Evolutionary conservation across 1,140 invertebrate genomes (phyloP), one percentile per base, ranked within the genome.

Genomic region (Mesaphorura yosii): DNA sequence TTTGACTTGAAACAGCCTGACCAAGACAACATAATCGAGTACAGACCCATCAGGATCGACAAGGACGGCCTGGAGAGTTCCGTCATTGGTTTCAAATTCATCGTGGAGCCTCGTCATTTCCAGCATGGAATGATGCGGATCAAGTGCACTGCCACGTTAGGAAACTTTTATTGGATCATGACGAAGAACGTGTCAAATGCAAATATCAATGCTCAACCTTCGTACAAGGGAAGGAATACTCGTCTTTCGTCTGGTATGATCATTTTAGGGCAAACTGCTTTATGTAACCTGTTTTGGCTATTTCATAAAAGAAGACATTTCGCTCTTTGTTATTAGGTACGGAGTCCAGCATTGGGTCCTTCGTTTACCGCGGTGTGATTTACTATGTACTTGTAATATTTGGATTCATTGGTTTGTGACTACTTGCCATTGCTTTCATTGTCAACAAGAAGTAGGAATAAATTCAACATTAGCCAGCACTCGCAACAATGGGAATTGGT

Each of bases 41-140:
- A n/a, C 31, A 34, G n/a, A n/a, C n/a, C n/a, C n/a, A n/a, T n/a
- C n/a, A n/a, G n/a, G n/a, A n/a, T n/a, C n/a, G n/a, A n/a, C n/a
- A n/a, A n/a, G n/a, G n/a, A n/a, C n/a, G n/a, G 65, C 40, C 50
- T 68, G 39, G 65, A 67, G 51, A 65, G 64, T 19, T 64, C 65
- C 10, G 63, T 64, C 45, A 37, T 66, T 31, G 58, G 59, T n/a
- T 44, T 68, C 19, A 63, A 55, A 40, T 66, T 68, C 48, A 55
- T 59, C 10, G 53, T 66, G 14, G 62, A 64, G 28, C 56, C 58
- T n/a, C 55, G 60, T 26, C 65, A 67, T 41, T 67, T 68, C 52
- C 58, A 45, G 34, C 55, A 60, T 45, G 66, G 65, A 29, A 47
- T 60, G 17, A 63, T 68, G 57, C 60, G 60, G 47, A 52, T 68